These are phyloP conservation scores for Ophraella communa DNA, from an alignment of 2,888 invertebrate species.

Conservation along the genomic window DNA sequence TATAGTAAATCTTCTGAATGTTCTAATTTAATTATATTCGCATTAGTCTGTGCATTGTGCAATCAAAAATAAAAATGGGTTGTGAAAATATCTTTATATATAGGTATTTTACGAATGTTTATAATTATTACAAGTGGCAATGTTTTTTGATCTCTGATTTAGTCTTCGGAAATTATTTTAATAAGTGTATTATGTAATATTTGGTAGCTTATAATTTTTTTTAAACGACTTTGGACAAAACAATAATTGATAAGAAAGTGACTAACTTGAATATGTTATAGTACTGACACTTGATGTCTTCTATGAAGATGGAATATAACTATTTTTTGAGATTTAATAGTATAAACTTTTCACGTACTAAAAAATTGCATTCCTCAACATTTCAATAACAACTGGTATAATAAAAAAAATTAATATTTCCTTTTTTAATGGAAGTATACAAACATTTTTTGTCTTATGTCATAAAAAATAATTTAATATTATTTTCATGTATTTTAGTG, in stretches of 20 bases:
- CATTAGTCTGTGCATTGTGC: constrained; percentile 42
- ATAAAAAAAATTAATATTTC: not conserved
- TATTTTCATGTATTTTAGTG: too few species aligned
- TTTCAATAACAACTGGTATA: not conserved
- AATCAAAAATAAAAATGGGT: constrained; percentile 38
- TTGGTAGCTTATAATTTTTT: constrained; percentile 42
- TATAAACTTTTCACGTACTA: constrained; percentile 20
- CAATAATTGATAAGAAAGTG: constrained; percentile 33
- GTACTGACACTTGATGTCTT: constrained; percentile 48
- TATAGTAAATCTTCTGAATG: constrained; percentile 16
- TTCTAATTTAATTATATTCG: constrained; percentile 28
- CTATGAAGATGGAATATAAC: constrained; percentile 50
- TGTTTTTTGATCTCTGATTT: constrained; percentile 58
- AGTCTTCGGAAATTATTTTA: constrained; percentile 40
- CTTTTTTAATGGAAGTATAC: too few species aligned
- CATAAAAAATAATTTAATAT: too few species aligned
- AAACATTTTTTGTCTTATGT: too few species aligned
- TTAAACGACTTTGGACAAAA: constrained; percentile 31
- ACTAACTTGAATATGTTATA: constrained; percentile 38
- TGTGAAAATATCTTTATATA: constrained; percentile 28
- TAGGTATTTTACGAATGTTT: constrained; percentile 30
- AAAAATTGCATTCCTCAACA: not conserved
- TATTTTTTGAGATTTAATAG: constrained; percentile 38
- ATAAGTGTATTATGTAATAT: constrained; percentile 40
- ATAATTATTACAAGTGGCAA: constrained; percentile 55